phyloP scores from a whole-genome alignment of 2,113 vertebrate genomes.

The Syngnathus typhle region DNA sequence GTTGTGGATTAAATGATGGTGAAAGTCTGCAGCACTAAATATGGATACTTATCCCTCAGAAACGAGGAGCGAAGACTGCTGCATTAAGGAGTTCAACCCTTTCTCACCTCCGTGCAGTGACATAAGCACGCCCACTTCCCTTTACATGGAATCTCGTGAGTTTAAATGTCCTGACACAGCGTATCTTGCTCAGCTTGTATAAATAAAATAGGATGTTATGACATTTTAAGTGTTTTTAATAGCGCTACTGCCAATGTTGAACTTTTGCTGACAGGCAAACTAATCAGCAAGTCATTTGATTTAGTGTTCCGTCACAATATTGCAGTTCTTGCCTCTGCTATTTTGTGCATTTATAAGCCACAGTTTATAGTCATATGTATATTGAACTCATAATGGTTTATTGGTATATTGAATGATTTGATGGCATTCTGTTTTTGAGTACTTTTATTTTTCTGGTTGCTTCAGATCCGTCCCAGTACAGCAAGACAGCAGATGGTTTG shows the following conservation, averaged over 20 bases:
- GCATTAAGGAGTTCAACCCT: slow-evolving; percentile 62
- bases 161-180: slow-evolving; percentile 9
- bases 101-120: slow-evolving; percentile 73
- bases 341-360: too few relatives aligned
- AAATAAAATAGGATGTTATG: too few relatives aligned
- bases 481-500: slow-evolving; percentile 79
- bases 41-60: slow-evolving; percentile 63
- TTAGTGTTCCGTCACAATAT: too few relatives aligned
- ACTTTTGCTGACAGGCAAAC: too few relatives aligned
- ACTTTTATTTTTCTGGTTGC: slow-evolving; percentile 9
- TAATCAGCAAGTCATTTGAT: too few relatives aligned
- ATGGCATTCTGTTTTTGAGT: neutral
- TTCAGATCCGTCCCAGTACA: slow-evolving; percentile 77
- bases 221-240: too few relatives aligned
- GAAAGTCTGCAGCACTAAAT: neutral
- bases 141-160: slow-evolving; percentile 84
- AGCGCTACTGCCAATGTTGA: too few relatives aligned
- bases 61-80: slow-evolving; percentile 61
- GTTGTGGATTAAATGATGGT: neutral
- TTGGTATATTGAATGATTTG: neutral
- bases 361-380: too few relatives aligned
- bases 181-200: too few relatives aligned
- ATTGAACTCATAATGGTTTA: too few relatives aligned
- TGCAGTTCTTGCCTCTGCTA: too few relatives aligned
- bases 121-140: slow-evolving; percentile 71